phyloP scores from a whole-genome alignment of 2,888 invertebrate genomes.

The Junonia oenone region DNA sequence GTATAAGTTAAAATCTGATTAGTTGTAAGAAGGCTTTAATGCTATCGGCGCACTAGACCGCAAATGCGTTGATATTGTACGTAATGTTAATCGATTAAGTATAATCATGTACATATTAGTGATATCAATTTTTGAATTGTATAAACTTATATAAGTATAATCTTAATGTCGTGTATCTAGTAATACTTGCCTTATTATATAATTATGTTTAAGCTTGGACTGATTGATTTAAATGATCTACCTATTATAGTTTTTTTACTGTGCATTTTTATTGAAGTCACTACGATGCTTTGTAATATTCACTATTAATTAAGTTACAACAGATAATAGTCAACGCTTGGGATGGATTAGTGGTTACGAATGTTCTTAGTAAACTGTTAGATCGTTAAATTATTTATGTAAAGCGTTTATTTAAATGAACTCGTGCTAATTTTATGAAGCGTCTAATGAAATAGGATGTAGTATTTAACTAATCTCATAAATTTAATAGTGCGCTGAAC shows the following conservation, averaged over 20 bases:
- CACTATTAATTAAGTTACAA: constrained; percentile 46
- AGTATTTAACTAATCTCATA: constrained; percentile 9
- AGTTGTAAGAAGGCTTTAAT: constrained; percentile 36
- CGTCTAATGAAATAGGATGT: constrained; percentile 14
- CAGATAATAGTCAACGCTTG: constrained; percentile 51
- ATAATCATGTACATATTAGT: constrained; percentile 48
- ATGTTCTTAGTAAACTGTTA: constrained; percentile 15
- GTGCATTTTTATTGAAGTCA: constrained; percentile 53
- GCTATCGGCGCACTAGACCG: constrained; percentile 13
- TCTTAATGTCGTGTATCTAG: constrained; percentile 44
- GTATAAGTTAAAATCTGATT: constrained; percentile 41
- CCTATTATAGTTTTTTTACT: constrained; percentile 51
- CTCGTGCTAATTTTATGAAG: constrained; percentile 9
- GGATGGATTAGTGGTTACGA: constrained; percentile 44
- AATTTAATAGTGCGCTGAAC: constrained; percentile 21
- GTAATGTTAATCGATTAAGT: constrained; percentile 38
- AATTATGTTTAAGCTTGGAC: constrained; percentile 61
- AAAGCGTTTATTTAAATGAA: constrained; percentile 13
- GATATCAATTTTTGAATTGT: constrained; percentile 38
- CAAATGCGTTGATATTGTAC: constrained; percentile 56
- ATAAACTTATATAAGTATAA: constrained; percentile 35
- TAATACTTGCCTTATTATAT: constrained; percentile 66
- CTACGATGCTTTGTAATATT: constrained; percentile 39
- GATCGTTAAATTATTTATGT: constrained; percentile 23
- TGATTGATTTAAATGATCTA: constrained; percentile 67